Evolutionary conservation across 1,140 invertebrate genomes (phyloP).

Genomic region (Philopotamus ludificatus): DNA sequence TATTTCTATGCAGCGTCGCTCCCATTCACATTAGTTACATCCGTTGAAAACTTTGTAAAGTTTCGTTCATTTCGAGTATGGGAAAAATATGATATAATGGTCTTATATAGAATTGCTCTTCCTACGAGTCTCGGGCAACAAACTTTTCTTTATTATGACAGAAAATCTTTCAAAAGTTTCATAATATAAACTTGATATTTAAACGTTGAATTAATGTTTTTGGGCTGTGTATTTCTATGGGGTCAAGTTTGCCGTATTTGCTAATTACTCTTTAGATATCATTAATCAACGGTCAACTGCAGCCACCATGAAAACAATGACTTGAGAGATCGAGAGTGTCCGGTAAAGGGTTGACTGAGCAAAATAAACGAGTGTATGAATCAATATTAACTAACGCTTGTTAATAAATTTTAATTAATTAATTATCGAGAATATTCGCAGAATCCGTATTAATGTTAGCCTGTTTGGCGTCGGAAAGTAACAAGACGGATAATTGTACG

Average conservation of each 20-base stretch:
- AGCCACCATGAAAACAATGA: slow-evolving; percentile 30
- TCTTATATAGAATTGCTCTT: neutral
- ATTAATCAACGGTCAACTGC: slow-evolving; percentile 41
- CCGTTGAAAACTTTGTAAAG: too few relatives aligned
- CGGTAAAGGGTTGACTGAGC: slow-evolving; percentile 15
- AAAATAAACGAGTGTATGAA: neutral
- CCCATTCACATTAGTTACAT: too few relatives aligned
- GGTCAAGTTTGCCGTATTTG: too few relatives aligned
- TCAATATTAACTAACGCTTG: neutral
- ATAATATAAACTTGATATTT: neutral
- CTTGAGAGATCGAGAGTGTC: neutral
- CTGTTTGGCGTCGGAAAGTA: neutral
- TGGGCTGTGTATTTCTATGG: too few relatives aligned
- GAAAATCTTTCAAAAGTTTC: neutral
- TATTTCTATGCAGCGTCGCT: too few relatives aligned
- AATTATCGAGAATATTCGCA: neutral
- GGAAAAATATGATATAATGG: too few relatives aligned
- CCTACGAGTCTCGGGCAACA: neutral
- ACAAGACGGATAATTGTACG: neutral
- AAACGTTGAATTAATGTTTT: too few relatives aligned
- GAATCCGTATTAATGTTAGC: neutral
- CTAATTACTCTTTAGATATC: slow-evolving; percentile 30
- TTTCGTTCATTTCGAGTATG: too few relatives aligned
- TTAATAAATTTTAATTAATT: neutral
- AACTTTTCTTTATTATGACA: neutral